Evolutionary conservation across 2,113 vertebrate species (phyloP).

Genomic region (Capreolus pygargus): DNA sequence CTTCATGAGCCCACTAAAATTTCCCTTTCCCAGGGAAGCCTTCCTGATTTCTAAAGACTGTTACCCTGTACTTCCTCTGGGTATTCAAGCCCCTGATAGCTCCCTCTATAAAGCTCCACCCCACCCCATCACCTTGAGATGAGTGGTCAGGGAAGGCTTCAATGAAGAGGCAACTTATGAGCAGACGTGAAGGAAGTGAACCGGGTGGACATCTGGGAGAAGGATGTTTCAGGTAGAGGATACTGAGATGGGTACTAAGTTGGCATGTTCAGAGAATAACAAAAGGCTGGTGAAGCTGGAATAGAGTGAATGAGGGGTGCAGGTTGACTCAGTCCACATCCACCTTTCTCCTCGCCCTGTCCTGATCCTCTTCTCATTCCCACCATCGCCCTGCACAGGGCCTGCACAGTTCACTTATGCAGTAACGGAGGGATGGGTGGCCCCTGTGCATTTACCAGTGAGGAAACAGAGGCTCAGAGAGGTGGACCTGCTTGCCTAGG

Average conservation of each 20-base stretch:
- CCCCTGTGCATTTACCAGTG: neutral
- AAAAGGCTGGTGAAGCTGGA: neutral
- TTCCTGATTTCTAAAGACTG: neutral
- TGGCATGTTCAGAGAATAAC: neutral
- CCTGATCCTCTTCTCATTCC: neutral
- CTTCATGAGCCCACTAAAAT: neutral
- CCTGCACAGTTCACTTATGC: neutral
- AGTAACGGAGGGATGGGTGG: neutral
- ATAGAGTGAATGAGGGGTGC: neutral
- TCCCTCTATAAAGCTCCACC: neutral
- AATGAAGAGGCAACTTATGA: neutral
- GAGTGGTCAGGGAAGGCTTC: neutral
- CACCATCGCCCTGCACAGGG: neutral
- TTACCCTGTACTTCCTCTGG: neutral
- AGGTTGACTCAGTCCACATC: neutral
- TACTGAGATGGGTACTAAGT: neutral
- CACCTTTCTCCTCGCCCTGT: neutral
- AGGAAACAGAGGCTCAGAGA: slow-evolving; percentile 6
- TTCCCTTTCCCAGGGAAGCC: neutral
- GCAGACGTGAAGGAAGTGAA: neutral
- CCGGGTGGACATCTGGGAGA: neutral
- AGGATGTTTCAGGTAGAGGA: neutral
- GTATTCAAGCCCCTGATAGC: neutral
- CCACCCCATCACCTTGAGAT: neutral
- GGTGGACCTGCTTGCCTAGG: neutral